Conservation (phyloP, 2,797 vertebrate genomes). For the Spinus pinus region DNA sequence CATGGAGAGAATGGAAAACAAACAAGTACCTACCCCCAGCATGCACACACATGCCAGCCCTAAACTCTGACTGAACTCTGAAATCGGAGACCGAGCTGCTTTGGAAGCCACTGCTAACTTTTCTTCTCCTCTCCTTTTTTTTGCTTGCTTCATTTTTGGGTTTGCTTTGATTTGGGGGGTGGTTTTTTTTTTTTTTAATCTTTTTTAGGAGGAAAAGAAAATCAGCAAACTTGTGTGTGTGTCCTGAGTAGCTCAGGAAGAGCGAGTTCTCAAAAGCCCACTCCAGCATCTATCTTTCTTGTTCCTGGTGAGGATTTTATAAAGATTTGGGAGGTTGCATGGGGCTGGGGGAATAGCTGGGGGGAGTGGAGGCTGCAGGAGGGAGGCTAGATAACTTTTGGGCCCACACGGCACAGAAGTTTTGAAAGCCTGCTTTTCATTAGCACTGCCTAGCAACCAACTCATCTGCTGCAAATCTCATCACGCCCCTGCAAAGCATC, state of each 20-base stretch:
- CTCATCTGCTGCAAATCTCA: slow-evolving; percentile 76
- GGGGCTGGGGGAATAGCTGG: neutral
- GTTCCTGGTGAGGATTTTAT: slow-evolving; percentile 69
- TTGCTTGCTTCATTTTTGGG: neutral
- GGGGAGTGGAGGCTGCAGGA: neutral
- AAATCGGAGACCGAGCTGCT: neutral
- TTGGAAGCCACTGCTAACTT: neutral
- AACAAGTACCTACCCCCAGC: slow-evolving; percentile 5
- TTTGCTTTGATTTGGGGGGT: neutral
- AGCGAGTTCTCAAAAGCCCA: slow-evolving; percentile 31
- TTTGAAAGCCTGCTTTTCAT: slow-evolving; percentile 76
- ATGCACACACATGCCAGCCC: neutral
- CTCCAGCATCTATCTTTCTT: slow-evolving; percentile 51
- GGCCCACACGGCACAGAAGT: slow-evolving; percentile 45
- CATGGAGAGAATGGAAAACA: neutral
- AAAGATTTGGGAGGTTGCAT: slow-evolving; percentile 64
- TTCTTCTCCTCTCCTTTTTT: neutral
- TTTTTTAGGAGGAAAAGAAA: slow-evolving; percentile 16
- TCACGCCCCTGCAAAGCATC: slow-evolving; percentile 72
- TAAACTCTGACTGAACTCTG: slow-evolving; percentile 29
- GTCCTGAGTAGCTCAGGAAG: slow-evolving; percentile 25
- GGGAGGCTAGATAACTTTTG: slow-evolving; percentile 59
- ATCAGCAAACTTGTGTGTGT: neutral
- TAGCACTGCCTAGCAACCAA: slow-evolving; percentile 72
- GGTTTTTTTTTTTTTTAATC: neutral